These are phyloP conservation scores for Anoplopoma fimbria DNA, from an alignment of 2,113 vertebrate genomes.

Conservation along the genomic window DNA sequence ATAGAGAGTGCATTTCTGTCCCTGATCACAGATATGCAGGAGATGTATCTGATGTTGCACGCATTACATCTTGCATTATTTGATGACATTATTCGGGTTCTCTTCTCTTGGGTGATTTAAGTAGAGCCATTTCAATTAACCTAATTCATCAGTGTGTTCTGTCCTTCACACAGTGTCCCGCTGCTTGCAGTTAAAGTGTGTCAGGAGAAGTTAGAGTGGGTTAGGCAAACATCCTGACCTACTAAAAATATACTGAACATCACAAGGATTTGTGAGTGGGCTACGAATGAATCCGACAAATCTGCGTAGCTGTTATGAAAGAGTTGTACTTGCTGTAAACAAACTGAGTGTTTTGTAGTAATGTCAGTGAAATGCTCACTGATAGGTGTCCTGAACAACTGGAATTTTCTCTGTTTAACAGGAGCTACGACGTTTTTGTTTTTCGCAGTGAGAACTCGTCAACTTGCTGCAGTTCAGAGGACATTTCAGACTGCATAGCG, in stretches of 20 bases:
- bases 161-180: slow-evolving; percentile 73
- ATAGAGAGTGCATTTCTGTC: background rate
- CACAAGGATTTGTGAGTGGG: slow-evolving; percentile 18
- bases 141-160: slow-evolving; percentile 74
- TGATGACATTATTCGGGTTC: slow-evolving; percentile 56
- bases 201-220: slow-evolving; percentile 76
- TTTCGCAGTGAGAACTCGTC: slow-evolving; percentile 26
- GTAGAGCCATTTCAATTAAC: slow-evolving; percentile 79
- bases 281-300: background rate
- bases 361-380: background rate
- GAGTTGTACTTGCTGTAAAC: background rate
- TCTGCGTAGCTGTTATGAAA: background rate
- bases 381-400: background rate
- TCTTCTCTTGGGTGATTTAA: slow-evolving; percentile 77
- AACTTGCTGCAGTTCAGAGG: slow-evolving; percentile 33
- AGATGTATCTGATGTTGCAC: background rate
- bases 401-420: background rate
- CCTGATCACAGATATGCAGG: background rate
- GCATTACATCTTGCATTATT: slow-evolving; percentile 47
- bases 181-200: slow-evolving; percentile 78
- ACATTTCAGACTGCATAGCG: slow-evolving; percentile 37
- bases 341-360: background rate
- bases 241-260: slow-evolving; percentile 64
- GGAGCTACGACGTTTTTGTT: slow-evolving; percentile 3
- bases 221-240: slow-evolving; percentile 78